Conservation (phyloP, 92 coral and sea anemone genomes). For the Epizoanthus scotinus region DNA sequence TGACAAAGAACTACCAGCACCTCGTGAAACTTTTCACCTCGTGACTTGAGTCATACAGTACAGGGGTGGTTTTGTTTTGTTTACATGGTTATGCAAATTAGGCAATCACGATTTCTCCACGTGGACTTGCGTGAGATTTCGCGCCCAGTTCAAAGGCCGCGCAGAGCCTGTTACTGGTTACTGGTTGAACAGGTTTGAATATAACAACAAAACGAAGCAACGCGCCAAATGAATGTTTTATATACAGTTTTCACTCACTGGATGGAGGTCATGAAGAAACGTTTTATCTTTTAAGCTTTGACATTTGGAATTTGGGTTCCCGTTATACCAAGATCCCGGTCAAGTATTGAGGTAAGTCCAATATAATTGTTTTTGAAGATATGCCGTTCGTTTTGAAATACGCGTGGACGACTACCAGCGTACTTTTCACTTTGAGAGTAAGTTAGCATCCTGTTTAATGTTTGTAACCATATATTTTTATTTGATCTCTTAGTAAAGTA, state of each 20-base stretch:
- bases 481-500: not conserved
- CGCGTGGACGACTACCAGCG: not conserved
- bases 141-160: constrained; percentile 44
- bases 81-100: constrained; percentile 18
- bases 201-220: constrained; percentile 1
- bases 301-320: not conserved
- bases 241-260: not conserved
- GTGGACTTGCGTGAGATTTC: constrained; percentile 10
- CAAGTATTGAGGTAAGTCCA: not conserved
- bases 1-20: too few species aligned
- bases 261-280: not conserved
- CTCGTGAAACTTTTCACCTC: too few species aligned
- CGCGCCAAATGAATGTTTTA: constrained; percentile 31
- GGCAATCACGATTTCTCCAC: constrained; percentile 17
- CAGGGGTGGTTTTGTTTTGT: too few species aligned
- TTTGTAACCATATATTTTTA: not conserved
- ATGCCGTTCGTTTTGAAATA: not conserved
- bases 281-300: not conserved
- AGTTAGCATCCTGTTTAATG: too few species aligned
- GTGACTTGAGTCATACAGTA: not conserved
- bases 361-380: not conserved
- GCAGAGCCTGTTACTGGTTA: constrained; percentile 17
- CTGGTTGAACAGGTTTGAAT: constrained; percentile 43
- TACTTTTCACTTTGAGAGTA: not conserved
- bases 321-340: not conserved